Base-by-base conservation (phyloP, 1,140 invertebrate genomes). In the Nasonia vitripennis region DNA sequence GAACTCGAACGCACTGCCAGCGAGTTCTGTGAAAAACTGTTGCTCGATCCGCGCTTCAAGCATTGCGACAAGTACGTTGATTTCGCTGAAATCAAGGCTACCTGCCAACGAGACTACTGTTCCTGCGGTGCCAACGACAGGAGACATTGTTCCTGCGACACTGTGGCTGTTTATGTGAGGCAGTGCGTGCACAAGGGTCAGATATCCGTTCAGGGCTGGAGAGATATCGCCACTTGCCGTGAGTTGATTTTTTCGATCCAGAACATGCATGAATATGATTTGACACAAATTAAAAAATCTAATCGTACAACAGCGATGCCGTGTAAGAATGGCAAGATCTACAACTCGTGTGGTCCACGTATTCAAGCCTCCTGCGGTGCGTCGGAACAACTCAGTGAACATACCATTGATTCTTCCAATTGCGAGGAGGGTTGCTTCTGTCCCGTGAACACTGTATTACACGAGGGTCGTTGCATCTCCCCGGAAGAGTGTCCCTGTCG, bases 361-460 rank as follows among this genome's bases (percentile, higher is more conserved):
- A 91, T 91, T 23, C 95, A 96, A 85, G 88, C 91, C 55, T 94
- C 94, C 0, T 96, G 95, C 87, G 94, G 93, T 9, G 91, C 93
- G 0, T 31, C 23, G 10, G 89, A 87, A 41, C 88, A 6, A 87
- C 12, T 31, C 10, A 10, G 0, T n/a, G n/a, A 45, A 12, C 1
- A n/a, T 14, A 12, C 17, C 11, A 17, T 2, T 20, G 91, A 92
- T 68, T 87, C 91, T n/a, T 86, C 87, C 0, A 91, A 93, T 17
- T 98, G 97, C 89, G 95, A 96, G 45, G 97, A 98, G 90, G 97
- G 97, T 9, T 98, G 98, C 90, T 97, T 96, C 92, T 98, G 98
- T 93, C 97, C 97, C 0, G 90, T 94, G 20, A 96, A 96, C 1
- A 95, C 95, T 0, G 94, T 97, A 1, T 92, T 97, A 10, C 95